These are phyloP conservation scores for Chymomyza costata DNA, from an alignment of 1,140 invertebrate genomes.

Conservation along the genomic window DNA sequence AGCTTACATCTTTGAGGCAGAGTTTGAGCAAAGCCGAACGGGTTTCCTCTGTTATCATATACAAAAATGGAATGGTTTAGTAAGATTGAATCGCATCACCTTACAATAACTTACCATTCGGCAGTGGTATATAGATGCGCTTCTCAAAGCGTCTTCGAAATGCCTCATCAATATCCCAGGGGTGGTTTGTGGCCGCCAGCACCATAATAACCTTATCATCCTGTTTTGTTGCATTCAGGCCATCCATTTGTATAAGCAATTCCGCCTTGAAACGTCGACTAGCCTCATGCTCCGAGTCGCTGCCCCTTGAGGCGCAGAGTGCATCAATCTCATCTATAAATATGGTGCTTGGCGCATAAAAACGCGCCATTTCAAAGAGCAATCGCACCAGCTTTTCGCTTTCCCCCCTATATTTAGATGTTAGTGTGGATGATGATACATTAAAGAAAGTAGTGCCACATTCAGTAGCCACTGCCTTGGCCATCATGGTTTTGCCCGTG, in stretches of 20 bases:
- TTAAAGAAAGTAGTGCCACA: slow-evolving; percentile 99
- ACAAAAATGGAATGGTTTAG: not conserved
- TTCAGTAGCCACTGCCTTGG: slow-evolving; percentile 99
- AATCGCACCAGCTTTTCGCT: slow-evolving; percentile 98
- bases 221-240: slow-evolving; percentile 79
- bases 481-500: slow-evolving; percentile 98
- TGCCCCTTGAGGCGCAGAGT: slow-evolving; percentile 94
- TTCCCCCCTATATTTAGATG: slow-evolving; percentile 98
- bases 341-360: slow-evolving; percentile 99
- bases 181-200: slow-evolving; percentile 98
- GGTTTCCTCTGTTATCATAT: slow-evolving; percentile 80
- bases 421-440: slow-evolving; percentile 97
- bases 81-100: too few species aligned
- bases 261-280: slow-evolving; percentile 98
- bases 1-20: slow-evolving; percentile 92
- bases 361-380: slow-evolving; percentile 99
- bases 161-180: slow-evolving; percentile 99
- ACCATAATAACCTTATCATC: slow-evolving; percentile 94
- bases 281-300: slow-evolving; percentile 99
- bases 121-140: slow-evolving; percentile 98
- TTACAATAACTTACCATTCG: slow-evolving; percentile 85
- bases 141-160: slow-evolving; percentile 96
- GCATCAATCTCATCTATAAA: slow-evolving; percentile 99
- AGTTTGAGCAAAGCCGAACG: slow-evolving; percentile 91
- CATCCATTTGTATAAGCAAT: slow-evolving; percentile 99